These are phyloP conservation scores for Colinus virginianus DNA, from an alignment of 2,113 vertebrate species.

Conservation along the genomic window DNA sequence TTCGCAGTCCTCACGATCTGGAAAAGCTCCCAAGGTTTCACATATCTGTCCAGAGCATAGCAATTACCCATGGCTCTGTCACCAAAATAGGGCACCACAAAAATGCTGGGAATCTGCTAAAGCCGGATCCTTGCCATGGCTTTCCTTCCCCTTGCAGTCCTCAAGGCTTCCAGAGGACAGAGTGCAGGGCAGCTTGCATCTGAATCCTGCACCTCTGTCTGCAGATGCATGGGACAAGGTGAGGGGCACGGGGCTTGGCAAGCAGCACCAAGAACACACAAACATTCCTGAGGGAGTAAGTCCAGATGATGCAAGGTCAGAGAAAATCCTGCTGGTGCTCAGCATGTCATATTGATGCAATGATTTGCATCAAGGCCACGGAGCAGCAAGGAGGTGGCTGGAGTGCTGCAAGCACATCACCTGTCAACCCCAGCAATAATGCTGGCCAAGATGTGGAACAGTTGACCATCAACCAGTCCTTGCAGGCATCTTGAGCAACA, in stretches of 20 bases:
- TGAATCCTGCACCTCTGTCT: not conserved
- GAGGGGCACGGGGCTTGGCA: not conserved
- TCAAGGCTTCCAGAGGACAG: slow-evolving; percentile 50
- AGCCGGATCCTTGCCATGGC: not conserved
- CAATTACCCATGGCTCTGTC: not conserved
- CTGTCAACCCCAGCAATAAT: not conserved
- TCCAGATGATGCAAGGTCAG: not conserved
- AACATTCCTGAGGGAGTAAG: not conserved
- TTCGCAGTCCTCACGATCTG: not conserved
- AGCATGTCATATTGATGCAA: not conserved
- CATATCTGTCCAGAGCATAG: slow-evolving; percentile 13
- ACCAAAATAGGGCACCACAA: slow-evolving; percentile 36
- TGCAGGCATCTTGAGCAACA: not conserved
- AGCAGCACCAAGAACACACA: not conserved
- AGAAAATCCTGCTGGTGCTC: not conserved
- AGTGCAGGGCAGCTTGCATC: not conserved
- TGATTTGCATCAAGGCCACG: not conserved
- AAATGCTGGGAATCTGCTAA: slow-evolving; percentile 35
- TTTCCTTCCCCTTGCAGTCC: slow-evolving; percentile 40
- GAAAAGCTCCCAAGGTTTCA: slow-evolving; percentile 36
- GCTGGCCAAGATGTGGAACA: not conserved
- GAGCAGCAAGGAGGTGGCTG: not conserved
- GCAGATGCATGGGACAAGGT: not conserved
- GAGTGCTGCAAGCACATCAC: not conserved
- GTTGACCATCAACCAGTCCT: not conserved